phyloP scores from a whole-genome alignment of 2,888 invertebrate genomes.

The Choreutis nemorana region DNA sequence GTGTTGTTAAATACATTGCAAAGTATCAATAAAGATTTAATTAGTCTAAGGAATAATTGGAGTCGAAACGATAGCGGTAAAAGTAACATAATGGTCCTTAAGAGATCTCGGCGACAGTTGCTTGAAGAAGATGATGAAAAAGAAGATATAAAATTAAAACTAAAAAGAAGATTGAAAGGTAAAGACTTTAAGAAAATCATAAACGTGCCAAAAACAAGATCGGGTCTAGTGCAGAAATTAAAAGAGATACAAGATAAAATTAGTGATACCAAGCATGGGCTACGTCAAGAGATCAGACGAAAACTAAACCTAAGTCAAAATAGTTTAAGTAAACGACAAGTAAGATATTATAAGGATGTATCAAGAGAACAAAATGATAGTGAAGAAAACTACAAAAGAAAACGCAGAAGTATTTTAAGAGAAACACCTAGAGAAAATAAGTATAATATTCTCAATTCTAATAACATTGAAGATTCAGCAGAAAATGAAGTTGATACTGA shows the following conservation, averaged over 20 bases:
- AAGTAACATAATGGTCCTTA: slow-evolving; percentile 1
- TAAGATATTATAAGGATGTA: no score
- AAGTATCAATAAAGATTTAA: slow-evolving; percentile 28
- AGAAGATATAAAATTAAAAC: slow-evolving; percentile 13
- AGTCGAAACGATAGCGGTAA: slow-evolving; percentile 8
- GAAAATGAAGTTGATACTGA: slow-evolving; percentile 31
- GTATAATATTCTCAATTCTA: neutral
- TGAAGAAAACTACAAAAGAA: slow-evolving; percentile 2
- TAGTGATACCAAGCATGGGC: no score
- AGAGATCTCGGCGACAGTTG: slow-evolving; percentile 24
- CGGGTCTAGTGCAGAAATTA: no score
- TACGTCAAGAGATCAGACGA: no score
- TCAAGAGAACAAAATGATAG: neutral
- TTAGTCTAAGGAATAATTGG: slow-evolving; percentile 21
- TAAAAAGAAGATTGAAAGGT: slow-evolving; percentile 12
- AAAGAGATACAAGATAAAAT: no score
- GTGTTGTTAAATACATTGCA: slow-evolving; percentile 21
- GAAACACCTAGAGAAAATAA: no score
- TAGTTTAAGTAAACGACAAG: no score
- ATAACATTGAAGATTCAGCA: slow-evolving; percentile 4
- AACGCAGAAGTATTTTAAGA: slow-evolving; percentile 1
- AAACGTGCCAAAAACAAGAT: neutral
- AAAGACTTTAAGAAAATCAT: slow-evolving; percentile 6
- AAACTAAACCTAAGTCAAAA: no score
- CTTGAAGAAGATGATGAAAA: slow-evolving; percentile 12